A percentile compares a stretch with the other conserved stretches of the same genome.
Conservation (phyloP, 2,113 vertebrate genomes). For the Enhydra lutris region DNA sequence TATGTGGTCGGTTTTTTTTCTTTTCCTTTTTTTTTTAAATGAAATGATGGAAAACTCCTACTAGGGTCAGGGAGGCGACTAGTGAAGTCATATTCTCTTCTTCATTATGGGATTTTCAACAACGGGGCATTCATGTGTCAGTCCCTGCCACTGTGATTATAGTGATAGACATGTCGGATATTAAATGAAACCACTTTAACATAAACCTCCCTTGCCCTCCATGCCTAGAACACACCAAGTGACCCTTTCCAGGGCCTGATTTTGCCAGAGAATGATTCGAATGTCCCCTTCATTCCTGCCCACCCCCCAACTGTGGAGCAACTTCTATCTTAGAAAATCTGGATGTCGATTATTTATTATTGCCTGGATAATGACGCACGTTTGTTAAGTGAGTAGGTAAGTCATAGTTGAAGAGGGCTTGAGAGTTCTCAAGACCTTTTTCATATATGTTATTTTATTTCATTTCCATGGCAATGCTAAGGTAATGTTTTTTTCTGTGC, state of each 20-base stretch:
- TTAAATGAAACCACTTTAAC: not conserved
- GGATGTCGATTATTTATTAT: not conserved
- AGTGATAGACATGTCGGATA: not conserved
- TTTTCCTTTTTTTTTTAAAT: not conserved
- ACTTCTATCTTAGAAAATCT: not conserved
- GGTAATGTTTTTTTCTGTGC: not conserved
- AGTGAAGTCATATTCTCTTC: conserved; percentile 21
- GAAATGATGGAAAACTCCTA: conserved; percentile 52
- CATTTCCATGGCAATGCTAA: not conserved
- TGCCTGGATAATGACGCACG: not conserved
- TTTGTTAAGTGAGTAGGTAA: not conserved
- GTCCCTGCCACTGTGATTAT: not conserved
- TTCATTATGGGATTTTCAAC: conserved; percentile 35
- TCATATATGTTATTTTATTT: not conserved
- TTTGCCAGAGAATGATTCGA: not conserved
- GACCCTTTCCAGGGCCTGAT: not conserved
- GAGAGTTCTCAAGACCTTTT: not conserved
- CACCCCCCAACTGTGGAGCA: not conserved
- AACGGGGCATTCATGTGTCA: not conserved
- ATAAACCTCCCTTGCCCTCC: not conserved
- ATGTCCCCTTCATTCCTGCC: not conserved
- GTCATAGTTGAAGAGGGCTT: not conserved
- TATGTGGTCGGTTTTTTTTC: not conserved
- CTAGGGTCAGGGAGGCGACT: not conserved
- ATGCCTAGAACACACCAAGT: not conserved